Conservation (phyloP, 2,113 vertebrate species). For the Anoura caudifer region DNA sequence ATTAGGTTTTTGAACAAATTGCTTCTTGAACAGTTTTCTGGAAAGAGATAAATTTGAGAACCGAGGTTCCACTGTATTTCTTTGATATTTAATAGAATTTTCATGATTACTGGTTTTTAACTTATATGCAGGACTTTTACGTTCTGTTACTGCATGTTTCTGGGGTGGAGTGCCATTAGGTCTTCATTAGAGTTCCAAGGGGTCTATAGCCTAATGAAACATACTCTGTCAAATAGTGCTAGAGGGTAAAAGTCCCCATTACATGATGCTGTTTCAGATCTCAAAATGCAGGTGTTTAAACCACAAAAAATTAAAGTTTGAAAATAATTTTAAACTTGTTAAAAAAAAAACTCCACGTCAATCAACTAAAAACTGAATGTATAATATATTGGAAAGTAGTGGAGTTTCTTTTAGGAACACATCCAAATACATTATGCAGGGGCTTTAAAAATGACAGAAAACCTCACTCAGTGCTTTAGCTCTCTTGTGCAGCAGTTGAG, state of each 20-base stretch:
- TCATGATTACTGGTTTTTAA: background rate
- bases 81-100: background rate
- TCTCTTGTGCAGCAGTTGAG: background rate
- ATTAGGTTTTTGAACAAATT: too few species aligned
- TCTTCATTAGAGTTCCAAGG: background rate
- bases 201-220: constrained; percentile 8
- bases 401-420: background rate
- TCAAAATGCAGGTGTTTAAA: constrained; percentile 22
- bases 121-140: background rate
- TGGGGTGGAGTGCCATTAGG: background rate
- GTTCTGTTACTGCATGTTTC: constrained; percentile 12
- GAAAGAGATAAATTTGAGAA: too few species aligned
- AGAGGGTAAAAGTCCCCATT: background rate
- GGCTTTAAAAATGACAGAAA: background rate
- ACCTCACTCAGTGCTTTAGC: background rate
- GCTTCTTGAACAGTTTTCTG: too few species aligned
- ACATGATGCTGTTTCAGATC: background rate
- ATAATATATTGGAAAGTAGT: background rate
- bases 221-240: background rate
- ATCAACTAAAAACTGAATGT: background rate
- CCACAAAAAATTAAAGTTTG: constrained; percentile 8
- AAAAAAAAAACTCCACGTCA: background rate
- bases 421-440: background rate
- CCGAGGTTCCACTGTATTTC: background rate
- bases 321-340: constrained; percentile 33